A percentile compares a stretch with the other conserved stretches of the same genome.
Conservation (phyloP, 1,140 invertebrate species). For the Drosophila miranda region DNA sequence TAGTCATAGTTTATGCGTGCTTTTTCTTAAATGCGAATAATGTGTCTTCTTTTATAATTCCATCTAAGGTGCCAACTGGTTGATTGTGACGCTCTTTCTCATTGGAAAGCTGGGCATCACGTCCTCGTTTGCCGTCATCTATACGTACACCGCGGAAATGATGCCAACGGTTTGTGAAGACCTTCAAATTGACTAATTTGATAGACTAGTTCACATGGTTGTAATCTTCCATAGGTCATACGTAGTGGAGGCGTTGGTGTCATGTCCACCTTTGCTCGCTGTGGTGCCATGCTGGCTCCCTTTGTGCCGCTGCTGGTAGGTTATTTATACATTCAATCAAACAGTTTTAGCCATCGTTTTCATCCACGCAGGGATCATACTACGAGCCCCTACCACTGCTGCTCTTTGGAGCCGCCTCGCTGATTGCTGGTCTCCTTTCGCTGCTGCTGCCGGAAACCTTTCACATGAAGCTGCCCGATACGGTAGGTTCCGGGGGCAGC, state of each 20-base stretch:
- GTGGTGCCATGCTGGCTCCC: conserved; percentile 86
- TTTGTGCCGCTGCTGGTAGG: conserved; percentile 85
- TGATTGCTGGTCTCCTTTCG: conserved; percentile 83
- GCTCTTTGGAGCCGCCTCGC: conserved; percentile 83
- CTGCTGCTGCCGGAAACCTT: conserved; percentile 85
- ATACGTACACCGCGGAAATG: conserved; percentile 86
- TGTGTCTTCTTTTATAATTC: neutral
- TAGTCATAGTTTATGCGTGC: neutral
- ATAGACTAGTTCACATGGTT: neutral
- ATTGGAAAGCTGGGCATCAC: conserved; percentile 87
- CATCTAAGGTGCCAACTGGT: conserved; percentile 82
- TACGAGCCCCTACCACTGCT: conserved; percentile 84
- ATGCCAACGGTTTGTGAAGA: conserved; percentile 84
- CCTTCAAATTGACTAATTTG: too few species aligned
- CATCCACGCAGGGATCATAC: conserved; percentile 82
- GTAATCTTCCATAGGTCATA: conserved; percentile 59
- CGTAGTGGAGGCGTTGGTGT: conserved; percentile 85
- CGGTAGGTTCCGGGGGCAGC: conserved; percentile 39
- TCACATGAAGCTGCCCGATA: conserved; percentile 85
- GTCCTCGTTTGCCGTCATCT: conserved; percentile 85
- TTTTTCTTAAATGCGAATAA: neutral
- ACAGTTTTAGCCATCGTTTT: neutral
- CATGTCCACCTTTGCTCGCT: conserved; percentile 85
- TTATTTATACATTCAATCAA: neutral
- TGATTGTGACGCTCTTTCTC: conserved; percentile 84